A percentile compares a stretch with the other conserved stretches of the same genome.
phyloP scores from a whole-genome alignment of 2,113 vertebrate species.

The Isichthys henryi region DNA sequence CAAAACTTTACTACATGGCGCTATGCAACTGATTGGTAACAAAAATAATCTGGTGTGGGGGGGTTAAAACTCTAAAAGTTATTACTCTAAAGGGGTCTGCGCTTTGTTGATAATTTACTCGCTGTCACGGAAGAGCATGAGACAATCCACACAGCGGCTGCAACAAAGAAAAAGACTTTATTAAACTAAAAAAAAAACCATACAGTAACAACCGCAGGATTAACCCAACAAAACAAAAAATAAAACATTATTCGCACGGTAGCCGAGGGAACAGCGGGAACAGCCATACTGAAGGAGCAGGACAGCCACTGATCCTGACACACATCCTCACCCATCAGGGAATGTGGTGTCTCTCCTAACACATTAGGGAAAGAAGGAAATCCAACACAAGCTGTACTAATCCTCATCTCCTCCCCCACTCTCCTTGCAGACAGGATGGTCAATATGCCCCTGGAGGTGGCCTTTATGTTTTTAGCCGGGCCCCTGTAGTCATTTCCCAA shows the following conservation, averaged over 20 bases:
- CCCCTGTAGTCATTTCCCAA: background rate
- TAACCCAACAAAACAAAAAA: background rate
- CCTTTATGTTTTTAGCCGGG: background rate
- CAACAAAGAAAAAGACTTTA: background rate
- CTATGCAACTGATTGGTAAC: background rate
- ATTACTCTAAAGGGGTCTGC: background rate
- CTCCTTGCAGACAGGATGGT: background rate
- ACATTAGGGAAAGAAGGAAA: background rate
- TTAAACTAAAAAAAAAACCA: background rate
- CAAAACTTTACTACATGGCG: background rate
- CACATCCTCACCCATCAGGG: background rate
- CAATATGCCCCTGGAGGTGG: background rate
- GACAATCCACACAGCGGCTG: background rate
- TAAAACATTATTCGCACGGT: background rate
- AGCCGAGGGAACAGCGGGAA: background rate
- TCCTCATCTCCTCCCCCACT: background rate
- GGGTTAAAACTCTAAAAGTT: background rate
- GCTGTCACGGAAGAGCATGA: background rate
- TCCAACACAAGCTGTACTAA: background rate
- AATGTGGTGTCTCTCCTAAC: background rate
- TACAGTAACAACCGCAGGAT: background rate
- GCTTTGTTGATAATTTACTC: background rate
- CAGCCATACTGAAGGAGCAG: background rate
- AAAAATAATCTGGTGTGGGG: background rate
- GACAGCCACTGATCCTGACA: background rate